Conservation (phyloP, 1,140 invertebrate genomes). For the Apis cerana region DNA sequence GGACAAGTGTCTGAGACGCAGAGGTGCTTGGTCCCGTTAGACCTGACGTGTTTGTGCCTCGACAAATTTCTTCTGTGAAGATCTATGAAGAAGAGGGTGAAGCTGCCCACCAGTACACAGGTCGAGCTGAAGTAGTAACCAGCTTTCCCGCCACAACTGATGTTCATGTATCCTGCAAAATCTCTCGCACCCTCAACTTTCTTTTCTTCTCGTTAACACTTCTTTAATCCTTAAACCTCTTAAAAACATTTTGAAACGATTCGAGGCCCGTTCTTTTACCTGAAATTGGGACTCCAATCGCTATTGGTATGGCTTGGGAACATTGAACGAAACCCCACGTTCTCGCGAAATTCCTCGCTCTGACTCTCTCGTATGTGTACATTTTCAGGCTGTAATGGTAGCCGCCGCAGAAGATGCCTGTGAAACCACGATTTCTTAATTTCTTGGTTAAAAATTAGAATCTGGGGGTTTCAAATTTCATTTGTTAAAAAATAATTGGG, state of each 20-base stretch:
- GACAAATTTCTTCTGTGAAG: conserved; percentile 87
- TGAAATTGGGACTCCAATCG: conserved; percentile 92
- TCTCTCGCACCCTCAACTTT: neutral
- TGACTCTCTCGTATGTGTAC: conserved; percentile 92
- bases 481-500: neutral
- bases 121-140: conserved; percentile 92
- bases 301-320: conserved; percentile 92
- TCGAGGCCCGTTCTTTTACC: conserved; percentile 80
- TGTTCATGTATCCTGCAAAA: conserved; percentile 88
- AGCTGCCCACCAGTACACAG: conserved; percentile 88
- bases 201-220: neutral
- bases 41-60: conserved; percentile 85
- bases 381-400: conserved; percentile 94
- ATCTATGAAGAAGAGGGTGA: conserved; percentile 90
- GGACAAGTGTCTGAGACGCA: conserved; percentile 84
- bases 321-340: conserved; percentile 96
- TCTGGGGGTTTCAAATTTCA: neutral
- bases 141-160: conserved; percentile 86
- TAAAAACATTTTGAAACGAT: neutral
- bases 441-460: neutral
- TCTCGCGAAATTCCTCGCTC: conserved; percentile 91
- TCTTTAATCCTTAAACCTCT: neutral
- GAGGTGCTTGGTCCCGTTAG: conserved; percentile 82
- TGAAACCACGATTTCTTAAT: too few relatives aligned
- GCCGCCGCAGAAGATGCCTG: conserved; percentile 90